Evolutionary conservation across 2,888 invertebrate species (phyloP).

Genomic region (Epinotia nisella): DNA sequence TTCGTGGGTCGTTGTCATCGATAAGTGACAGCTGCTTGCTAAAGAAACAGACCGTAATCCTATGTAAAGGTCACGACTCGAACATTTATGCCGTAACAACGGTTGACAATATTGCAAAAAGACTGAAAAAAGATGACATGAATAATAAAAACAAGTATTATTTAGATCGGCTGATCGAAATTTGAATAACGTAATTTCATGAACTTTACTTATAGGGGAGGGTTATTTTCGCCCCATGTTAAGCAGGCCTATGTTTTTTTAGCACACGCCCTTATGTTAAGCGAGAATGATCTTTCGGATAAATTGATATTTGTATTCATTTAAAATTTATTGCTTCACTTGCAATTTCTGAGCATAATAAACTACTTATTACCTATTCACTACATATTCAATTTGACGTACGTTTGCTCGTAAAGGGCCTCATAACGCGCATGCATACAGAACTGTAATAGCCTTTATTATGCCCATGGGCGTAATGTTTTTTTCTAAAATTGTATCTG

Average conservation of each 20-base stretch:
- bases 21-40: constrained; percentile 42
- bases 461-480: no score
- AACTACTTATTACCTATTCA: no score
- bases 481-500: no score
- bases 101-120: constrained; percentile 2
- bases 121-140: not conserved
- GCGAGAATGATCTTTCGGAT: not conserved
- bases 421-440: no score
- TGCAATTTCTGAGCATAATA: no score
- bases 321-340: not conserved
- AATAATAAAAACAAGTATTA: not conserved
- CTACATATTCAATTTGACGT: no score
- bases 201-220: no score
- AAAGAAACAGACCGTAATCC: constrained; percentile 38
- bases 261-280: not conserved
- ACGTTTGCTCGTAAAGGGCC: no score
- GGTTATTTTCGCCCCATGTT: not conserved
- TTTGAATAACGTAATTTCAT: not conserved
- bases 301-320: not conserved
- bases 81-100: constrained; percentile 4
- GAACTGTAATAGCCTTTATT: no score
- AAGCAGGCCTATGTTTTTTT: not conserved
- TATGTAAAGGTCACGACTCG: constrained; percentile 41
- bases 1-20: constrained; percentile 31
- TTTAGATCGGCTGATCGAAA: not conserved